Evolutionary conservation across 2,888 invertebrate species (phyloP), one percentile per base, ranked within the genome.

Genomic region (Galerucella calmariensis): DNA sequence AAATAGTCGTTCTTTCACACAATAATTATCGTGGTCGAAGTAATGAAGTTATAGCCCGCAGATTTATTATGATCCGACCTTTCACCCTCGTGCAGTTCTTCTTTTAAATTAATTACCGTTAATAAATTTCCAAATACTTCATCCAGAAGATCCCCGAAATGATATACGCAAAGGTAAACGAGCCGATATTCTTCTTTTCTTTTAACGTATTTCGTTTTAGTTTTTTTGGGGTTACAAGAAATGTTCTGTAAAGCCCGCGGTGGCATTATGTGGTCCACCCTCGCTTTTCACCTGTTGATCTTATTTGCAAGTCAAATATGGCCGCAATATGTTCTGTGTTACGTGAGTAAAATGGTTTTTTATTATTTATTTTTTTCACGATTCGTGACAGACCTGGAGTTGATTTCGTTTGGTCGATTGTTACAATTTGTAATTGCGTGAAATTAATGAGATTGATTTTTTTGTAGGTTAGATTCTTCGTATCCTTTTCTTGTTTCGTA

Each of bases 261-360:
- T 79, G 78, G 79, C 77, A 77, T 78, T 79, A 77, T 74, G 76
- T 78, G 79, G 80, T 83, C 82, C 84, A 83, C 84, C 84, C 84
- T 84, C 84, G 82, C 84, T 81, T 83, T 84, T 84, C 84, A 84
- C 84, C 84, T 84, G 84, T 84, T 84, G 79, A 72, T 72, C 81
- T 81, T 80, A 84, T 84, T 83, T 84, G 83, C 82, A 82, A 83
- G 83, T 83, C 82, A 81, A 81, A 82, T 82, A 77, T 65, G 74
- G 73, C 78, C 76, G 78, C 80, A 79, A 81, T 80, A 79, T 80
- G 80, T 67, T 74, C 68, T 75, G 76, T 74, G 77, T 78, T 75
- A 79, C 75, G 79, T 74, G 79, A 76, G 79, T 75, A 73, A 75
- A 76, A 73, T 69, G 67, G 68, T 67, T 35, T 68, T 27, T 71